Evolutionary conservation across 1,140 invertebrate genomes (phyloP).

Genomic region (Drosophila yakuba): DNA sequence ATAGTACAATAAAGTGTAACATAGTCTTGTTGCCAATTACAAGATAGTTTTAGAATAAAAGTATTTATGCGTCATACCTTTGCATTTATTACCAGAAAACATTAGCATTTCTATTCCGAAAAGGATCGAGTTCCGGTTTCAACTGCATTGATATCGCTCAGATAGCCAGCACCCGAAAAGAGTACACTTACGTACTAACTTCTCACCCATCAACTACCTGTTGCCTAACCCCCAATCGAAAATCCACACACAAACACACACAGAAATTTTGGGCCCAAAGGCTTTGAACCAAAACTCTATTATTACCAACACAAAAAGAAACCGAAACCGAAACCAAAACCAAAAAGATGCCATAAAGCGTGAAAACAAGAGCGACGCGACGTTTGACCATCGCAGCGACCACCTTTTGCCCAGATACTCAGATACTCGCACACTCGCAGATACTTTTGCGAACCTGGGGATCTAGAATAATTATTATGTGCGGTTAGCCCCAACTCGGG

Average conservation of each 20-base stretch:
- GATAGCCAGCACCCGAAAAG: slow-evolving; percentile 9
- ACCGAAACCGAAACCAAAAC: slow-evolving; percentile 26
- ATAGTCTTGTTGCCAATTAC: too few species aligned
- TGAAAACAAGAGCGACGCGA: slow-evolving; percentile 36
- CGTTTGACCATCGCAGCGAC: slow-evolving; percentile 56
- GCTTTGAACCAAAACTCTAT: slow-evolving; percentile 25
- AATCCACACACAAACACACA: not conserved
- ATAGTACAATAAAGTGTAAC: too few species aligned
- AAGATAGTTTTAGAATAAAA: too few species aligned
- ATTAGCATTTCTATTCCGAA: not conserved
- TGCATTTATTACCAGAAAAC: too few species aligned
- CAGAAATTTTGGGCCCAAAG: slow-evolving; percentile 5
- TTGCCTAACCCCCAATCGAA: slow-evolving; percentile 3
- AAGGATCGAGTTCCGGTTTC: slow-evolving; percentile 13
- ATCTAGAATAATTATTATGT: slow-evolving; percentile 79
- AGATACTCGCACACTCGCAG: slow-evolving; percentile 7
- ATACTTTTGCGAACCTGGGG: slow-evolving; percentile 40
- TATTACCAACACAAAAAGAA: slow-evolving; percentile 25
- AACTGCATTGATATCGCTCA: slow-evolving; percentile 34
- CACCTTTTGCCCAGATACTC: slow-evolving; percentile 53
- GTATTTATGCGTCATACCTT: too few species aligned
- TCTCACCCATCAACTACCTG: slow-evolving; percentile 17
- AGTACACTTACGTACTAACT: not conserved
- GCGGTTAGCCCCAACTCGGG: slow-evolving; percentile 37
- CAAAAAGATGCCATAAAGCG: slow-evolving; percentile 32